Base-by-base conservation (phyloP, 2,797 vertebrate species). In the Dryobates pubescens region DNA sequence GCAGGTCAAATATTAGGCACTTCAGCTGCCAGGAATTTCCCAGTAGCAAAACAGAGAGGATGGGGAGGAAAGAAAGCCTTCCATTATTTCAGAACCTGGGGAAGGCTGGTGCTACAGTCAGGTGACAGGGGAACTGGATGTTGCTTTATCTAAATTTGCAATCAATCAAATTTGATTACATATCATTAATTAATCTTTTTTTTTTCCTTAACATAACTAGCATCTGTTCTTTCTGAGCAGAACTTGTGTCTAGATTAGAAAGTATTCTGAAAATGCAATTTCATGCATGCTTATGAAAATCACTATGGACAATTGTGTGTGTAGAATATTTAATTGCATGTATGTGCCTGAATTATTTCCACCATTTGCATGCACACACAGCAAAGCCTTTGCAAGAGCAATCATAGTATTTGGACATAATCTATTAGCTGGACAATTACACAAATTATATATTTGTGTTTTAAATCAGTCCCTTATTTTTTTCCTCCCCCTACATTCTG, bases 371-470 rank as follows among this genome's bases (percentile, higher is more conserved):
- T 64, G 65, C 63, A 81, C 54, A 78, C 34, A 75, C 69, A 36
- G 27, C 13, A 30, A 64, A 89, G 72, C 51, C 63, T 89, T 76
- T 89, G 68, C 49, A 84, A 64, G 68, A 88, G 14, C 45, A 92
- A 64, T 88, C 89, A 88, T 68, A 96, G 89, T 86, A 88, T 95
- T 93, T 95, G 34, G 68, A 88, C 45, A 68, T 67, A 43, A 82
- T 69, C 73, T 89, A 89, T 91, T 89, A 92, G 71, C 57, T 71
- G 89, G 80, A 93, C 85, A 94, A 83, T 89, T 89, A 63, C 27
- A 89, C 67, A 86, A 70, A 71, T 92, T 54, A 59, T 57, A 41
- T 74, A 85, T 92, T 88, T 94, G 82, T 72, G 72, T 90, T 89
- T 93, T 75, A 85, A 92, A 80, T 34, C 1, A 75, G 32, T 67